These are phyloP conservation scores for Archips crataeganus DNA, from an alignment of 2,888 invertebrate species.

Conservation along the genomic window DNA sequence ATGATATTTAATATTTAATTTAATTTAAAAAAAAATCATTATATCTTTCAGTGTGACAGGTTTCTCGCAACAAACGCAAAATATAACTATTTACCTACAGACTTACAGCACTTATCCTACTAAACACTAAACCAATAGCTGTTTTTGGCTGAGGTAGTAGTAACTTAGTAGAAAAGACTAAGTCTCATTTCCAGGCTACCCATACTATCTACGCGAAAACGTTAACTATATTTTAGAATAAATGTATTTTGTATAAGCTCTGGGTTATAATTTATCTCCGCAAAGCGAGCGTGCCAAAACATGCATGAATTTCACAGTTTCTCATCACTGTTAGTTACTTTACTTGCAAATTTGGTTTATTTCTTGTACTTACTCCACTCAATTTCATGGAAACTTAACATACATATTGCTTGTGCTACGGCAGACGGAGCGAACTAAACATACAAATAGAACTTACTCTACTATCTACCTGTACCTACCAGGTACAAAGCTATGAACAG, in stretches of 20 bases:
- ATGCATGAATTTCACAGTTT: conserved; percentile 4
- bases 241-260: background rate
- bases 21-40: no score
- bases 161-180: background rate
- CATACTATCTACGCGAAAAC: background rate
- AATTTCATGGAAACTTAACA: conserved; percentile 13
- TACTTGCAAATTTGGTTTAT: conserved; percentile 6
- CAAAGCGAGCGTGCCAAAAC: background rate
- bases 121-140: no score
- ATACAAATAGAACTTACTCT: background rate
- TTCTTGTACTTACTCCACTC: conserved; percentile 7
- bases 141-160: no score
- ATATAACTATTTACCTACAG: no score
- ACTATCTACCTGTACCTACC: background rate
- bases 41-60: no score
- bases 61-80: no score
- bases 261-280: background rate
- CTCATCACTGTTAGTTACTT: conserved; percentile 5
- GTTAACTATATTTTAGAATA: background rate
- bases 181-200: background rate
- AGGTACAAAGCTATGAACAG: background rate
- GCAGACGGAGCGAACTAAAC: background rate
- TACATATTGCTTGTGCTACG: conserved; percentile 2
- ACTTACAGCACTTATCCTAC: no score
- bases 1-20: no score